Conservation (phyloP, 2,113 vertebrate species). For the Pollachius pollachius region DNA sequence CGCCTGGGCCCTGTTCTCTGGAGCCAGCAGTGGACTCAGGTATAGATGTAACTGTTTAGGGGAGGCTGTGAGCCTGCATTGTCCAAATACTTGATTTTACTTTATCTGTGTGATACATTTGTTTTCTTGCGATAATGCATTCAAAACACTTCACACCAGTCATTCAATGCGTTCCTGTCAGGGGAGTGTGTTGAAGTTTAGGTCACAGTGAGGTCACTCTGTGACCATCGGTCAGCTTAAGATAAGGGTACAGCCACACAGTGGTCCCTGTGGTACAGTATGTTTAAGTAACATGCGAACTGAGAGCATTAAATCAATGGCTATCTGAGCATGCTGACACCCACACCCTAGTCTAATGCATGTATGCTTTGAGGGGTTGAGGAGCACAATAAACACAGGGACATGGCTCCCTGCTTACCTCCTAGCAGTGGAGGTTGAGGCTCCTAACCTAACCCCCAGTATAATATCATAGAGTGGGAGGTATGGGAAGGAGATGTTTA, state of each 20-base stretch:
- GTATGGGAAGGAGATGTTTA: too few species aligned
- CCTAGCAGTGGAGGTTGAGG: too few species aligned
- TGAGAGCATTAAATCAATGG: slow-evolving; percentile 38
- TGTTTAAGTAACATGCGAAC: slow-evolving; percentile 27
- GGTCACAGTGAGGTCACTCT: slow-evolving; percentile 39
- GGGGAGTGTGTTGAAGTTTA: slow-evolving; percentile 15
- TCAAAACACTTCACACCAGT: not conserved
- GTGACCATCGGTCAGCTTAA: slow-evolving; percentile 3
- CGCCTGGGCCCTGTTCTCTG: slow-evolving; percentile 57
- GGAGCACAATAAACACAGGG: slow-evolving; percentile 9
- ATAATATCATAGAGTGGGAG: too few species aligned
- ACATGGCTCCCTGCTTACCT: too few species aligned
- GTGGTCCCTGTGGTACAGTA: slow-evolving; percentile 33
- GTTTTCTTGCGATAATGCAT: not conserved
- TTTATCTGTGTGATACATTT: slow-evolving; percentile 10
- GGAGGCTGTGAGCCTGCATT: not conserved
- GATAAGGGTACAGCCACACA: not conserved
- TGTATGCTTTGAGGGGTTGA: slow-evolving; percentile 7
- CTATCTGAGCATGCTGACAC: slow-evolving; percentile 30
- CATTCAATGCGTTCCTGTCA: slow-evolving; percentile 13
- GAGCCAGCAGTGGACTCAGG: slow-evolving; percentile 73
- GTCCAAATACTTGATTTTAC: slow-evolving; percentile 9
- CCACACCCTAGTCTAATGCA: slow-evolving; percentile 7
- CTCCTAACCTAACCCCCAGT: too few species aligned
- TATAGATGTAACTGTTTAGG: slow-evolving; percentile 48